These are phyloP conservation scores for Crotophaga sulcirostris DNA, from an alignment of 2,113 vertebrate species.

Conservation along the genomic window DNA sequence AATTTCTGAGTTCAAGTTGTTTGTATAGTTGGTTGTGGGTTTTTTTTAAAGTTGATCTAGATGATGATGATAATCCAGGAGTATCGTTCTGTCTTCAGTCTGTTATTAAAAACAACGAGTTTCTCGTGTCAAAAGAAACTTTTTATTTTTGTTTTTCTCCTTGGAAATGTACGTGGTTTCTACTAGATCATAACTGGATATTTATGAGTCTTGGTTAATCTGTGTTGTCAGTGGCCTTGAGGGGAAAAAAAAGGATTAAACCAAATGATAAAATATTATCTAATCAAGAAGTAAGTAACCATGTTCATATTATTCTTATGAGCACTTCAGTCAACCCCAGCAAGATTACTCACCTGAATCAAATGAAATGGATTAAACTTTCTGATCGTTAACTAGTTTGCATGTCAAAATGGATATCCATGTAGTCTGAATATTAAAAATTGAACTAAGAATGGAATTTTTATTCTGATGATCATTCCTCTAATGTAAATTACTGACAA, in stretches of 20 bases:
- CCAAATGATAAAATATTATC: background rate
- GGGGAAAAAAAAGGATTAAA: background rate
- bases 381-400: background rate
- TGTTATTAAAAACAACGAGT: background rate
- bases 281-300: background rate
- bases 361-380: background rate
- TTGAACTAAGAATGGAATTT: background rate
- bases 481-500: background rate
- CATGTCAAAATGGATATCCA: background rate
- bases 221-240: background rate
- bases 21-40: background rate
- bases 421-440: background rate
- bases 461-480: background rate
- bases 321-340: background rate
- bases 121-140: background rate
- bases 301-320: background rate
- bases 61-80: background rate
- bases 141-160: background rate
- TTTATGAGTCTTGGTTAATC: background rate
- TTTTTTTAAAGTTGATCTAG: background rate
- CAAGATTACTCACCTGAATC: background rate
- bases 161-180: background rate
- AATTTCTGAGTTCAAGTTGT: background rate
- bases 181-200: background rate
- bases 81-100: background rate